Percentiles rank a stretch among this genome's conserved stretches.
Conservation (phyloP, 1,140 invertebrate genomes). For the Caenorhabditis inopinata region DNA sequence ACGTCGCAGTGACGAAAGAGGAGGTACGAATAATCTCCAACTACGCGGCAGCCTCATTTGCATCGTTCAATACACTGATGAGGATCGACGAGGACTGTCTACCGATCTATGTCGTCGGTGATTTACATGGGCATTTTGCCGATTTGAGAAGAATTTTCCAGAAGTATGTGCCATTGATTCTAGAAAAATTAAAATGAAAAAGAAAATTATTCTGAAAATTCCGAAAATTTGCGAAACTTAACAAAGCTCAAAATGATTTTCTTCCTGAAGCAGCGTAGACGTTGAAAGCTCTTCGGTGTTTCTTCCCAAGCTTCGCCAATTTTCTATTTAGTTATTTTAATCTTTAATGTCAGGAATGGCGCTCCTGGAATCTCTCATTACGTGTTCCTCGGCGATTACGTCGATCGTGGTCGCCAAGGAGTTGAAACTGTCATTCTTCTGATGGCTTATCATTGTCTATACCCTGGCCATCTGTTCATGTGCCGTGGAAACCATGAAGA, state of each 20-base stretch:
- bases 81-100: slow-evolving; percentile 26
- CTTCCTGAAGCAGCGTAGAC: no score
- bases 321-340: no score
- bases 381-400: slow-evolving; percentile 54
- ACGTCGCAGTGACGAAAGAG: slow-evolving; percentile 21
- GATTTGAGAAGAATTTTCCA: slow-evolving; percentile 45
- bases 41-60: not conserved
- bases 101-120: slow-evolving; percentile 89
- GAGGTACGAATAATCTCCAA: slow-evolving; percentile 26
- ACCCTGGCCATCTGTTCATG: slow-evolving; percentile 85
- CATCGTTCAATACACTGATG: slow-evolving; percentile 7
- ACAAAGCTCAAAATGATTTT: no score
- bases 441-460: slow-evolving; percentile 67
- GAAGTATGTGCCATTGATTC: slow-evolving; percentile 3
- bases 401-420: slow-evolving; percentile 49
- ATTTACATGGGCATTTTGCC: slow-evolving; percentile 71
- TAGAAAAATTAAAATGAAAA: no score
- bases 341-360: not conserved
- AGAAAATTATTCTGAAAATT: no score
- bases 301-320: no score
- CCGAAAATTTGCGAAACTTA: no score
- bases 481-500: slow-evolving; percentile 96
- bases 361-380: slow-evolving; percentile 19
- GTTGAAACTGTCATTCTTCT: slow-evolving; percentile 43
- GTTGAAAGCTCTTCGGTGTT: no score